Evolutionary conservation across 2,797 vertebrate species (phyloP).

Genomic region (Podargus strigoides): DNA sequence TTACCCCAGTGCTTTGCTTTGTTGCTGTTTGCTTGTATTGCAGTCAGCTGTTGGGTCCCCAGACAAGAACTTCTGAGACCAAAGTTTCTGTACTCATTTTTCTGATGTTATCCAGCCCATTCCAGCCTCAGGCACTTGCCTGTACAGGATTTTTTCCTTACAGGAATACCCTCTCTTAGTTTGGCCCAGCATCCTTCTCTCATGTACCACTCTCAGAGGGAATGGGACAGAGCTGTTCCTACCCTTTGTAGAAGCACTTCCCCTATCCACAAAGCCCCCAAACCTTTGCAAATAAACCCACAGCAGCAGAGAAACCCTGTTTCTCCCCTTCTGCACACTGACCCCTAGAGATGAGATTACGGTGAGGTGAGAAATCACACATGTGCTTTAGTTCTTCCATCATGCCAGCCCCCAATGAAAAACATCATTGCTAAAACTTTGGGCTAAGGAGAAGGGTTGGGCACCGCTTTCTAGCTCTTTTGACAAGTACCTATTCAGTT

Average conservation of each 20-base stretch:
- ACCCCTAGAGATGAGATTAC: background rate
- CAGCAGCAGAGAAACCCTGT: background rate
- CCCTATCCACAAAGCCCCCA: background rate
- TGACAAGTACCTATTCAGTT: background rate
- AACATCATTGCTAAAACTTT: fast-evolving
- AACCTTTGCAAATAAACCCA: background rate
- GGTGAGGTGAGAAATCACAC: background rate
- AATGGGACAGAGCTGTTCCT: background rate
- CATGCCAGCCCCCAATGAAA: fast-evolving
- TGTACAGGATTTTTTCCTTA: background rate
- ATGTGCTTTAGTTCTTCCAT: background rate
- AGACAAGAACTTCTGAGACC: background rate
- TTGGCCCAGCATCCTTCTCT: background rate
- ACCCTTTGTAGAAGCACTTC: background rate
- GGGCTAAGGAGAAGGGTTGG: background rate
- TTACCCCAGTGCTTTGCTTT: background rate
- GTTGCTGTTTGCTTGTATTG: background rate
- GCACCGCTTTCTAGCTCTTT: background rate
- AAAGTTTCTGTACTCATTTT: background rate
- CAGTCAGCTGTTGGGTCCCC: background rate
- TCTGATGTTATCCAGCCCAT: fast-evolving
- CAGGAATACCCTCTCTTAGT: background rate
- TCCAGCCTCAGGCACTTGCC: fast-evolving
- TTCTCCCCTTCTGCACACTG: fast-evolving
- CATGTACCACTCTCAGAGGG: fast-evolving